Percentiles rank a stretch among this genome's conserved stretches.
Evolutionary conservation across 2,113 vertebrate genomes (phyloP).

Genomic region (Sporophila hypoxantha): DNA sequence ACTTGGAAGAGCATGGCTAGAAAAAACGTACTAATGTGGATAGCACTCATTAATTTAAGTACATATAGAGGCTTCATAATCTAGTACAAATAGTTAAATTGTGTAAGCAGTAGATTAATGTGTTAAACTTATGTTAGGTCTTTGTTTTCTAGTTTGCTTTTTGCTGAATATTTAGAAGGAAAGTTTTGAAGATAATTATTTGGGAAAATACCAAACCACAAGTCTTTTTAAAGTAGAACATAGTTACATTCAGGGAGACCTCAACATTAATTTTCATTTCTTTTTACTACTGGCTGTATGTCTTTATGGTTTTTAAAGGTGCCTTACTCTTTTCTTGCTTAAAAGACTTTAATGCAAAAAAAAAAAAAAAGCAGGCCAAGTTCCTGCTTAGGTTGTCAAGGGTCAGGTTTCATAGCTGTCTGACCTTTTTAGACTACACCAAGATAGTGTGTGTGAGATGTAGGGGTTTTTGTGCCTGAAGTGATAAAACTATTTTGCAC

Average conservation of each 20-base stretch:
- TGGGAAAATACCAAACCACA: neutral
- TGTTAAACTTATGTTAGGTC: neutral
- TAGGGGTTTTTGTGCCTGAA: neutral
- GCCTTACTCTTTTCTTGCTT: neutral
- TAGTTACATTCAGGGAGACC: neutral
- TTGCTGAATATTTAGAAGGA: neutral
- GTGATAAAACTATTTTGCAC: slow-evolving; percentile 13
- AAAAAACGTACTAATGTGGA: neutral
- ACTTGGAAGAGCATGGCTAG: neutral
- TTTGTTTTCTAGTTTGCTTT: neutral
- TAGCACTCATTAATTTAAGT: neutral
- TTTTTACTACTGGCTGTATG: neutral
- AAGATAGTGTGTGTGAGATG: neutral
- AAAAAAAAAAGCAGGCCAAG: neutral
- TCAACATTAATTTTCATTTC: neutral
- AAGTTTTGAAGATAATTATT: neutral
- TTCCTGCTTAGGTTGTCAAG: slow-evolving; percentile 4
- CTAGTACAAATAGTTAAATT: neutral
- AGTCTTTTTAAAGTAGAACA: neutral
- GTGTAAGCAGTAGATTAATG: neutral
- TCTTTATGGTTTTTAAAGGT: neutral
- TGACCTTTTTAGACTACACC: neutral
- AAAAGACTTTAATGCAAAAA: neutral
- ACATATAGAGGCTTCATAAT: neutral
- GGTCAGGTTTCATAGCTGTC: slow-evolving; percentile 14